Evolutionary conservation across 2,797 vertebrate genomes (phyloP), one percentile per base, ranked within the genome.

Genomic region (Melanogrammus aeglefinus): DNA sequence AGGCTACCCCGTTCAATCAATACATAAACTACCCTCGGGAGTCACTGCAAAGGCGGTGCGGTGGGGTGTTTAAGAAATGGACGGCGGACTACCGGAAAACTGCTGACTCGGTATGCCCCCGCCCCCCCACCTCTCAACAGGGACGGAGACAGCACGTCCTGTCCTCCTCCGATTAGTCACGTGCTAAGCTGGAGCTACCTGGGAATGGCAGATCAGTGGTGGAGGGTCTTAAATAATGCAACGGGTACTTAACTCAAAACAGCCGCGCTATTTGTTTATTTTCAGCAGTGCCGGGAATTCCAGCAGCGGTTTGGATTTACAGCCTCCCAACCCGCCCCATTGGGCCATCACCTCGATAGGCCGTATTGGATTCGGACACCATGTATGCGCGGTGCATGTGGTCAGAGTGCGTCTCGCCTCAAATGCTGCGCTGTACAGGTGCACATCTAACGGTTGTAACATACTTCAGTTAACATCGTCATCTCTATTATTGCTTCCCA

Each of bases 11-110:
- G 90, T 90, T 94, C 91, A 93, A 94, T 94, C 94, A 92, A 94
- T 94, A 92, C 88, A 93, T 92, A 92, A 94, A 94, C 90, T 91
- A 91, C 90, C 89, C 79, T 76, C 85, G 84, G 88, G 88, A 87
- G 92, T 88, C 90, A 90, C 91, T 74, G 87, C 72, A 79, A 79
- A 87, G 90, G 88, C 86, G 86, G 89, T 57, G 78, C 79, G 86
- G 91, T 33, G 90, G 84, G 13, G 82, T 18, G 87, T 87, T 88
- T 91, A 93, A 94, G 86, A 88, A 93, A 94, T 93, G 92, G 92
- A 88, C 78, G 63, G 57, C 75, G 57, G 85, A 87, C 85, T 82
- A 81, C 36, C 12, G 3, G 80, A 70, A 87, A 86, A 82, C 82
- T 33, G 83, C 91, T 93, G 89, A 94, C 90, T 94, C 92, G 88